Conservation (phyloP, 2,888 invertebrate species). For the Stictocephala bisonia region DNA sequence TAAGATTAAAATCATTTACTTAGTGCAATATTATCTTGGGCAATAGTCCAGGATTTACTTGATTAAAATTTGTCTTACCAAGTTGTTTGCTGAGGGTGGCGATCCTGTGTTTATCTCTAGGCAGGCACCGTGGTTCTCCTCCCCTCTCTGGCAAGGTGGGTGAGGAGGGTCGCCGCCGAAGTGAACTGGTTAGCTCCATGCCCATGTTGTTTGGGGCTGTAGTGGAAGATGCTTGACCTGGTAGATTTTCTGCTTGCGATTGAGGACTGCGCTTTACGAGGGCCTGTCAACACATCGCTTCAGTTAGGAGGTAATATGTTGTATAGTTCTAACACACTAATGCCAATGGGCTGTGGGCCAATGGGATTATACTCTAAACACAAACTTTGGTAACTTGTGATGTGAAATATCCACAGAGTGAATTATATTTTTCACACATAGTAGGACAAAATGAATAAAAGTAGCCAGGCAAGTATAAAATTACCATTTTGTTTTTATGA, state of each 20-base stretch:
- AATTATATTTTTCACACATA: too few species aligned
- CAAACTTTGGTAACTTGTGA: too few species aligned
- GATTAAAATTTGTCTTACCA: too few species aligned
- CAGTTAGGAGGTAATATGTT: background rate
- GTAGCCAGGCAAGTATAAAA: too few species aligned
- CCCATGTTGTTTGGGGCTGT: conserved; percentile 67
- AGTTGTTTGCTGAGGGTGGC: conserved; percentile 69
- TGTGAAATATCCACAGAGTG: too few species aligned
- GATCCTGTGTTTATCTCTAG: conserved; percentile 67
- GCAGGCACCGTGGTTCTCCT: conserved; percentile 62
- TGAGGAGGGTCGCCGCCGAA: conserved; percentile 73
- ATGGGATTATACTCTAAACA: background rate
- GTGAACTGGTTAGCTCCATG: conserved; percentile 67
- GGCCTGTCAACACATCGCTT: conserved; percentile 67
- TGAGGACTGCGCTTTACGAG: conserved; percentile 73
- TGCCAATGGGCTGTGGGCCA: too few species aligned
- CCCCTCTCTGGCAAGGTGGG: conserved; percentile 60
- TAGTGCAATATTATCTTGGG: too few species aligned
- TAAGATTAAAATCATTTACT: too few species aligned
- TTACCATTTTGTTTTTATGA: too few species aligned
- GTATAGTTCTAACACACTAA: background rate
- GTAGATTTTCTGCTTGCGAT: conserved; percentile 52
- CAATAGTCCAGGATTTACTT: too few species aligned
- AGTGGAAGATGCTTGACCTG: conserved; percentile 56
- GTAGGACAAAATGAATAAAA: too few species aligned